phyloP scores from a whole-genome alignment of 2,888 invertebrate species.

The Drosophila sordidapex region DNA sequence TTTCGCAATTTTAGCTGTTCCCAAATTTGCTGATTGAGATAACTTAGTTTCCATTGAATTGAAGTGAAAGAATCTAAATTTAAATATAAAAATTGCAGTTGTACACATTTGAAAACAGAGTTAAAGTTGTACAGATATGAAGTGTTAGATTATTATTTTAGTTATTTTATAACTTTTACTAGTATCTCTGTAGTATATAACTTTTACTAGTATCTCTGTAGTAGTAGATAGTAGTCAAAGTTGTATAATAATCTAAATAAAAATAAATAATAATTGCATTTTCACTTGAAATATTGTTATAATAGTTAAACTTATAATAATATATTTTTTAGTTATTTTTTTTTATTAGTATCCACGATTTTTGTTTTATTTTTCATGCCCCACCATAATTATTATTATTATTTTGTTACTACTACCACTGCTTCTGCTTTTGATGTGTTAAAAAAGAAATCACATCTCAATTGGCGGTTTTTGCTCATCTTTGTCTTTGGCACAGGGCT shows the following conservation, averaged over 20 bases:
- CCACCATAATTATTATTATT: not conserved
- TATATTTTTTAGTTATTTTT: not conserved
- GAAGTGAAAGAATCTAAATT: too few species aligned
- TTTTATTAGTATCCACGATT: not conserved
- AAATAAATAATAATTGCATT: not conserved
- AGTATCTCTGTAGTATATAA: not conserved
- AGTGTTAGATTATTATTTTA: too few species aligned
- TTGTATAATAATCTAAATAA: too few species aligned
- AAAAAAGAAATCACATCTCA: slow-evolving; percentile 1
- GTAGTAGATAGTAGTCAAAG: too few species aligned
- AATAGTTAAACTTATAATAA: accelerated
- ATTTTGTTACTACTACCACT: not conserved
- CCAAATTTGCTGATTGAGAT: not conserved
- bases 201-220: not conserved
- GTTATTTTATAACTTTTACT: too few species aligned
- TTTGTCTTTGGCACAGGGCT: slow-evolving; percentile 13
- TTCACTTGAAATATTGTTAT: not conserved
- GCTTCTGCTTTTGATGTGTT: not conserved
- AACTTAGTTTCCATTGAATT: not conserved
- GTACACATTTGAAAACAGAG: too few species aligned
- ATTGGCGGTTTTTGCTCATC: slow-evolving; percentile 11
- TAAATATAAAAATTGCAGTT: not conserved
- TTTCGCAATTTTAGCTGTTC: too few species aligned
- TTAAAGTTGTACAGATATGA: not conserved
- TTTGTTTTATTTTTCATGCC: not conserved